phyloP scores from a whole-genome alignment of 2,797 vertebrate species.

The Pempheris klunzingeri region DNA sequence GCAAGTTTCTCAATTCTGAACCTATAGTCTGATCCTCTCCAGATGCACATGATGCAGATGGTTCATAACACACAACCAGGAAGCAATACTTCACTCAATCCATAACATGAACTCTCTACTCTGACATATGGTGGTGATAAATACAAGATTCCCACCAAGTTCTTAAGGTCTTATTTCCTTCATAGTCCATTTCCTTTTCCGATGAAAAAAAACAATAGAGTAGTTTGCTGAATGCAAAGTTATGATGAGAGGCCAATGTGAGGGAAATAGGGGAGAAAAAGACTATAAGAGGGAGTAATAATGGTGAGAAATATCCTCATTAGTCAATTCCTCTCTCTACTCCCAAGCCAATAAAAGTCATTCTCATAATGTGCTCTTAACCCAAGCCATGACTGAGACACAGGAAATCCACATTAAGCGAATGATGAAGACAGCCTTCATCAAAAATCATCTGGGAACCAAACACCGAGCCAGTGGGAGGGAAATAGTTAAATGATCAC shows the following conservation, averaged over 20 bases:
- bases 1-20: conserved; percentile 20
- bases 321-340: conserved; percentile 29
- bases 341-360: conserved; percentile 54
- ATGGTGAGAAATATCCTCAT: conserved; percentile 53
- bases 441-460: conserved; percentile 56
- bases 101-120: conserved; percentile 30
- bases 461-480: conserved; percentile 32
- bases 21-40: conserved; percentile 50
- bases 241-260: conserved; percentile 62
- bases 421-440: conserved; percentile 19
- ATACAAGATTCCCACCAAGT: conserved; percentile 31
- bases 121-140: conserved; percentile 55
- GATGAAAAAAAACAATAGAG: conserved; percentile 53
- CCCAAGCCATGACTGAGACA: conserved; percentile 54
- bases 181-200: conserved; percentile 50
- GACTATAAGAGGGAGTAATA: conserved; percentile 30
- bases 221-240: conserved; percentile 60
- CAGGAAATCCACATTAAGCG: conserved; percentile 65
- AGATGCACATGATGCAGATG: conserved; percentile 43
- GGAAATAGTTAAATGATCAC: conserved; percentile 56
- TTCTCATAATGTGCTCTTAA: conserved; percentile 55
- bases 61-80: conserved; percentile 59
- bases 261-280: conserved; percentile 57
- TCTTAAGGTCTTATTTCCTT: conserved; percentile 49
- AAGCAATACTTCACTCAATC: conserved; percentile 48